Conservation (phyloP, 2,888 invertebrate species). For the Ischnura elegans region DNA sequence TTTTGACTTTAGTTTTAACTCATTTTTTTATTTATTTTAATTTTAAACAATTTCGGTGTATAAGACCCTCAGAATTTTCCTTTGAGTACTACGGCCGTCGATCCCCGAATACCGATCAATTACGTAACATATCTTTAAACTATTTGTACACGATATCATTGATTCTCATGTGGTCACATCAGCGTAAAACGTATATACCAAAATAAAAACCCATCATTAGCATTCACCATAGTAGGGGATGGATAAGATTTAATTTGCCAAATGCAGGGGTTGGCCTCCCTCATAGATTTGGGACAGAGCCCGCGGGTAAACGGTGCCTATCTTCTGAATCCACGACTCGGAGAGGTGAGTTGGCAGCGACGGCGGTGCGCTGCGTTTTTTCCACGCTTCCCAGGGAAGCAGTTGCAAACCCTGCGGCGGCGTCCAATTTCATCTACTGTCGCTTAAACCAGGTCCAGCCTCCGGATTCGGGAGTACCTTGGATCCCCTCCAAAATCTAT, state of each 20-base stretch:
- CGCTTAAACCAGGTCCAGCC: background rate
- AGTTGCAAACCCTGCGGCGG: background rate
- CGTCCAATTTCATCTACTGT: background rate
- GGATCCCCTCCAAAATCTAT: constrained; percentile 18
- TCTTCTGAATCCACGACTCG: background rate
- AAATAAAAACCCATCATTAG: too few species aligned
- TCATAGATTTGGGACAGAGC: background rate
- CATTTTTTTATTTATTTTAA: too few species aligned
- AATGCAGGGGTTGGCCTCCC: background rate
- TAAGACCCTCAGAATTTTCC: too few species aligned
- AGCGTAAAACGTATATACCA: too few species aligned
- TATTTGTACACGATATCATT: too few species aligned
- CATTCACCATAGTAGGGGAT: too few species aligned
- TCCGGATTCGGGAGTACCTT: background rate
- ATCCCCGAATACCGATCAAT: too few species aligned
- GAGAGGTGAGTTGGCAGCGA: background rate
- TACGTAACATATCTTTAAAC: too few species aligned
- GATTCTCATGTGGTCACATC: too few species aligned
- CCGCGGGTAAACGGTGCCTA: background rate
- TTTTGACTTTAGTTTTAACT: too few species aligned
- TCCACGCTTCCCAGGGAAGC: background rate
- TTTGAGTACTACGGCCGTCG: too few species aligned
- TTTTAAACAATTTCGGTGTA: too few species aligned
- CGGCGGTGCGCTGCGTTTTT: background rate
- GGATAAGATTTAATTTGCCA: background rate